Evolutionary conservation across 2,888 invertebrate genomes (phyloP).

Genomic region (Lasiommata megera): DNA sequence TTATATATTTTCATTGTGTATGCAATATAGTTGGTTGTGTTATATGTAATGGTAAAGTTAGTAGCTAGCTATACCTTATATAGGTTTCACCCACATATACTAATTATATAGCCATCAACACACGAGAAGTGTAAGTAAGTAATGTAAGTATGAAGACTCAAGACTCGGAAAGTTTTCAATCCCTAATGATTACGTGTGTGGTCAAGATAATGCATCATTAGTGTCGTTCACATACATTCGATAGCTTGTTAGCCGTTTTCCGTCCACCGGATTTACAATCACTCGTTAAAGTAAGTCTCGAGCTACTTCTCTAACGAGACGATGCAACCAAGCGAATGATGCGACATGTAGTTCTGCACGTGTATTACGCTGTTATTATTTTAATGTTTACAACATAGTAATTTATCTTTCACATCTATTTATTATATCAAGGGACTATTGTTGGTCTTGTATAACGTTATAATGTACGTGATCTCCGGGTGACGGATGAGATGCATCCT

Average conservation of each 20-base stretch:
- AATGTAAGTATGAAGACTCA: no score
- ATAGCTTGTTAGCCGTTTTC: slow-evolving; percentile 33
- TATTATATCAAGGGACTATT: neutral
- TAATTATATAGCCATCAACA: no score
- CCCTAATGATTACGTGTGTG: slow-evolving; percentile 32
- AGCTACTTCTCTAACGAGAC: slow-evolving; percentile 27
- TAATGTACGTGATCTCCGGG: no score
- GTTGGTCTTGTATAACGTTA: no score
- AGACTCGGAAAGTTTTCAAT: slow-evolving; percentile 16
- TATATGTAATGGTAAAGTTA: no score
- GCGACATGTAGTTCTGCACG: slow-evolving; percentile 22
- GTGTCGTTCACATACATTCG: slow-evolving; percentile 31
- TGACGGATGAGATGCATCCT: no score
- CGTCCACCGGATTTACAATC: slow-evolving; percentile 33
- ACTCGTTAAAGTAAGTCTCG: slow-evolving; percentile 28
- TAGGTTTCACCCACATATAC: no score
- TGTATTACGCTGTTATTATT: slow-evolving; percentile 13
- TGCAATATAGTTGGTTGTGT: no score
- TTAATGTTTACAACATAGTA: slow-evolving; percentile 7
- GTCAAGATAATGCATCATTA: slow-evolving; percentile 38
- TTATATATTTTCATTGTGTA: no score
- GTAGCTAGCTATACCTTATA: no score
- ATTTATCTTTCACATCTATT: neutral
- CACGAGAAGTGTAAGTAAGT: no score
- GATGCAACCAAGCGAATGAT: slow-evolving; percentile 14